Evolutionary conservation across 2,888 invertebrate genomes (phyloP), one percentile per base, ranked within the genome.

Genomic region (Slavum lentiscoides): DNA sequence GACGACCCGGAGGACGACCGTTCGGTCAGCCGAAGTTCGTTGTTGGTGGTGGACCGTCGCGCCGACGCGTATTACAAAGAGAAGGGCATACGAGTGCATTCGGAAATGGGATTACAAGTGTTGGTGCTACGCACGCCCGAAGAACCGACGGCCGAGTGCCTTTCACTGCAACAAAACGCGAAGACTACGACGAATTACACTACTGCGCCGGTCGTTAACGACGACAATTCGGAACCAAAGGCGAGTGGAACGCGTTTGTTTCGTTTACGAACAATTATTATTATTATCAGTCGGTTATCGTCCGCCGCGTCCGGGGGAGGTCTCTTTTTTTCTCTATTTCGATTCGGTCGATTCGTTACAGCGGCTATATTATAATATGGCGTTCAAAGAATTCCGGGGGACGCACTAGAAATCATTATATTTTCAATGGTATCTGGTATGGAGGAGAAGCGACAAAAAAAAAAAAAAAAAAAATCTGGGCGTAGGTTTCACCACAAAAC

Each of bases 31-130:
- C 75, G 75, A 15, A 68, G 67, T 58, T 67, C 67, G 43, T 89
- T 99, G 84, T 89, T 98, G 84, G 96, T 99, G 82, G 91, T 94
- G 83, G 92, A 93, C 85, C 89, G 90, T 58, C 91, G 91, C 84
- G 91, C 92, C 67, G 93, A 93, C 84, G 90, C 90, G 83, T 90
- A 91, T 88, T 94, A 92, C 87, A 90, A 19, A 30, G 80, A 80
- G 15, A 72, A 72, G 13, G 23, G 23, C 8, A 72, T 80, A 37
- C 21, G 62, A 13, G 80, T 80, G 19, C 70, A 80, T 55, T 55
- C 70, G 8, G 7, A 70, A 21, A 72, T 80, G 80, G 70, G 70
- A 0, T 53, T 64, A 37, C 70, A 70, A 6, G 23, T 80, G 8
- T 13, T 80, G 23, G 80, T 80, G 23, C n/a, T 80, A 43, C 70